A percentile compares a stretch with the other conserved stretches of the same genome.
Evolutionary conservation across 2,797 vertebrate species (phyloP).

Genomic region (Acanthopagrus latus): DNA sequence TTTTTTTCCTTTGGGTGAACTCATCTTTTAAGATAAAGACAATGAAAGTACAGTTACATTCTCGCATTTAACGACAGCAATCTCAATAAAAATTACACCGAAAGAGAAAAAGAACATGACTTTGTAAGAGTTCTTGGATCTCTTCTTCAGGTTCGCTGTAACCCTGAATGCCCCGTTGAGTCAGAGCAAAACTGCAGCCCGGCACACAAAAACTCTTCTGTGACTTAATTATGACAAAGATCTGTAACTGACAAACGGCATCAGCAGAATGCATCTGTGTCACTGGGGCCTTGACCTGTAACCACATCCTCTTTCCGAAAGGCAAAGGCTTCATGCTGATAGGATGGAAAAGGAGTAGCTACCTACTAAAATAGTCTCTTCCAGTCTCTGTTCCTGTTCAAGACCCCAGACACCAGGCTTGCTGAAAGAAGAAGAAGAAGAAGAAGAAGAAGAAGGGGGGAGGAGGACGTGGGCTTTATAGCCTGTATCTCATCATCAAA

Average conservation of each 20-base stretch:
- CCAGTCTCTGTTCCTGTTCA: constrained; percentile 80
- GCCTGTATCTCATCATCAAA: constrained; percentile 43
- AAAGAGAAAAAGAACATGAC: no score
- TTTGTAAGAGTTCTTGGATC: background rate
- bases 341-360: constrained; percentile 79
- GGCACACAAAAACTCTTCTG: constrained; percentile 38
- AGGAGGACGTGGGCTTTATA: constrained; percentile 25
- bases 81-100: background rate
- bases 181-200: constrained; percentile 62
- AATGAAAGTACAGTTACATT: background rate
- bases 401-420: constrained; percentile 55
- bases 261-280: constrained; percentile 62
- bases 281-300: constrained; percentile 72
- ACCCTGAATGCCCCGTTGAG: constrained; percentile 37
- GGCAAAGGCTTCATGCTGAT: constrained; percentile 70
- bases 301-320: constrained; percentile 85
- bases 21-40: no score
- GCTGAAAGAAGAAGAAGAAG: background rate
- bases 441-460: background rate
- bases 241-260: constrained; percentile 70
- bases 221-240: constrained; percentile 70
- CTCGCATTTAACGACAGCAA: background rate
- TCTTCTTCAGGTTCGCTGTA: background rate
- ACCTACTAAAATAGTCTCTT: constrained; percentile 80
- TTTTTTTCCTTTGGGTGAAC: no score